A percentile compares a stretch with the other conserved stretches of the same genome.
phyloP scores from a whole-genome alignment of 2,888 invertebrate species.

The Amphipoea oculea region DNA sequence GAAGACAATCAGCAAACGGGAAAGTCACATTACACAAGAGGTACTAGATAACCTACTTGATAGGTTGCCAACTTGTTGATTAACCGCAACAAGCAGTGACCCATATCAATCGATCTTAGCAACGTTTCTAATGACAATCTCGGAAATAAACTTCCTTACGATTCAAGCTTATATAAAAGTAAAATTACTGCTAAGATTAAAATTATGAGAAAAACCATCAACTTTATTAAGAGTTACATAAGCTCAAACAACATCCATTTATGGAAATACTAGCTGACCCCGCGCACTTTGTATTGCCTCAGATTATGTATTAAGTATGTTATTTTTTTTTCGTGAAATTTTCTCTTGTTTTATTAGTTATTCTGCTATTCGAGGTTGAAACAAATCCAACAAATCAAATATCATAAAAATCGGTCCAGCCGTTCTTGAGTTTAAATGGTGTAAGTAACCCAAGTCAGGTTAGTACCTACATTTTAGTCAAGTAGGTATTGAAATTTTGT shows the following conservation, averaged over 20 bases:
- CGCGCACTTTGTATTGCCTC: too few species aligned
- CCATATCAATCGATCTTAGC: conserved; percentile 13
- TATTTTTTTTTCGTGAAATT: too few species aligned
- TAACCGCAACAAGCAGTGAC: conserved; percentile 30
- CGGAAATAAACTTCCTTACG: background rate
- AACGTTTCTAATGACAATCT: background rate
- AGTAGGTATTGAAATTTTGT: too few species aligned
- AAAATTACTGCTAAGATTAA: background rate
- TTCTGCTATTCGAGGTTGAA: too few species aligned
- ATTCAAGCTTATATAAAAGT: background rate
- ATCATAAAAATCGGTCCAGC: too few species aligned
- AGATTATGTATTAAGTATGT: too few species aligned
- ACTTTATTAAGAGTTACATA: background rate
- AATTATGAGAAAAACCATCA: background rate
- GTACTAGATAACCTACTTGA: conserved; percentile 2
- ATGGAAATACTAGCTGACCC: background rate
- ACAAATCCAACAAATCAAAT: too few species aligned
- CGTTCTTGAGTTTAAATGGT: too few species aligned
- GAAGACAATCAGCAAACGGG: background rate
- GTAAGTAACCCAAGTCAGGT: too few species aligned
- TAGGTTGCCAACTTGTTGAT: conserved; percentile 45
- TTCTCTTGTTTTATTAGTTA: too few species aligned
- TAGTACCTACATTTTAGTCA: too few species aligned
- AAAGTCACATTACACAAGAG: conserved; percentile 5
- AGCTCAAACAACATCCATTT: background rate